Evolutionary conservation across 2,888 invertebrate genomes (phyloP), one percentile per base, ranked within the genome.

Genomic region (Hedychridium roseum): DNA sequence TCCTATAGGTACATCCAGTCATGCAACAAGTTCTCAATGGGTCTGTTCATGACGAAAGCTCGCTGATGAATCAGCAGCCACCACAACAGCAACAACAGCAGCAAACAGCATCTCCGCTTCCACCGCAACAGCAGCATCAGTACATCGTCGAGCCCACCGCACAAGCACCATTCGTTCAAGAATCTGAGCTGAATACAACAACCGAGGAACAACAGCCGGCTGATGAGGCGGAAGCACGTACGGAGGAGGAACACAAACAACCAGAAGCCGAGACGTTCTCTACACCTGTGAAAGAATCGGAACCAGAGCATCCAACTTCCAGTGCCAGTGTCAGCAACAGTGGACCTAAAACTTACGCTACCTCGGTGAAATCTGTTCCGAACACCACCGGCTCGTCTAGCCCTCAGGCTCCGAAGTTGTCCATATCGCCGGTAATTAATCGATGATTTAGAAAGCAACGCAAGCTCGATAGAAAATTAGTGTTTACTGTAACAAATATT

Each of bases 291-390:
- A 71, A 77, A 31, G 82, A 81, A 62, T 65, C 73, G 48, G 79
- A 75, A 50, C 73, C 57, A 55, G 80, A 78, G 64, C 82, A 70
- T 66, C 71, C 66, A 78, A 80, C 80, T 55, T 70, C 81, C 57
- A 69, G 75, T 66, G 69, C 77, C 56, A 63, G 43, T 80, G 68
- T 82, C 73, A 66, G 75, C 65, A 72, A 75, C 71, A 73, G 79
- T 63, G 71, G 74, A 79, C 92, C 91, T 12, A 93, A 92, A 81
- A 93, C 94, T 7, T 94, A 92, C 80, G 93, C 94, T 12, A 92
- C 90, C 80, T 84, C 92, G 66, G 85, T 94, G 68, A 93, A 92
- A 82, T 85, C 86, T 50, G 74, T 67, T 32, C 72, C 66, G 43
- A 69, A 60, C 60, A 64, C 64, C 43, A 65, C 63, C 54, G 58